These are phyloP conservation scores for Lithosia quadra DNA, from an alignment of 2,888 invertebrate genomes.

Conservation along the genomic window DNA sequence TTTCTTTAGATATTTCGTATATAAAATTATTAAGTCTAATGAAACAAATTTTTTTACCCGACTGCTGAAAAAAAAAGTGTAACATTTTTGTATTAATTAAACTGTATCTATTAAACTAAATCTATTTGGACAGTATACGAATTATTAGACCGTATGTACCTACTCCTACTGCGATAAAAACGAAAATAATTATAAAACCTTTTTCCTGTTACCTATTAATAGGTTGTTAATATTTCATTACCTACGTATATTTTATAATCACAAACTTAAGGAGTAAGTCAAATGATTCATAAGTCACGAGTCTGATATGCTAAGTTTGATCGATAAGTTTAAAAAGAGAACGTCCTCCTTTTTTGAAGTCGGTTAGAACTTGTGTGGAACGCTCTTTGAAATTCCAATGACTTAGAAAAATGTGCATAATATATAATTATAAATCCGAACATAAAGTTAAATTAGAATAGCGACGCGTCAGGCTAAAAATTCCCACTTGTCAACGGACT, in stretches of 20 bases:
- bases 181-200: not conserved
- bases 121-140: not conserved
- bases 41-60: no score
- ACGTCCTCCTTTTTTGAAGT: no score
- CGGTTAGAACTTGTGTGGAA: no score
- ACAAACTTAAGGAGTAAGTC: no score
- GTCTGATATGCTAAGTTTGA: no score
- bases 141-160: not conserved
- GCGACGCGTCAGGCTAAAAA: not conserved
- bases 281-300: no score
- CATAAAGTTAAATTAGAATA: not conserved
- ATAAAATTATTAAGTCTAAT: not conserved
- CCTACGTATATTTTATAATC: no score
- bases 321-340: no score
- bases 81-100: no score
- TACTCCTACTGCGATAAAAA: not conserved
- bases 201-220: not conserved
- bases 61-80: no score
- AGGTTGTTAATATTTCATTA: no score
- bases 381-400: not conserved
- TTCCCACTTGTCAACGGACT: not conserved
- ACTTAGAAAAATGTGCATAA: not conserved
- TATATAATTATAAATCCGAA: not conserved
- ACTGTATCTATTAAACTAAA: no score
- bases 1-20: not conserved